Evolutionary conservation across 2,113 vertebrate genomes (phyloP).

Genomic region (Smithornis capensis): DNA sequence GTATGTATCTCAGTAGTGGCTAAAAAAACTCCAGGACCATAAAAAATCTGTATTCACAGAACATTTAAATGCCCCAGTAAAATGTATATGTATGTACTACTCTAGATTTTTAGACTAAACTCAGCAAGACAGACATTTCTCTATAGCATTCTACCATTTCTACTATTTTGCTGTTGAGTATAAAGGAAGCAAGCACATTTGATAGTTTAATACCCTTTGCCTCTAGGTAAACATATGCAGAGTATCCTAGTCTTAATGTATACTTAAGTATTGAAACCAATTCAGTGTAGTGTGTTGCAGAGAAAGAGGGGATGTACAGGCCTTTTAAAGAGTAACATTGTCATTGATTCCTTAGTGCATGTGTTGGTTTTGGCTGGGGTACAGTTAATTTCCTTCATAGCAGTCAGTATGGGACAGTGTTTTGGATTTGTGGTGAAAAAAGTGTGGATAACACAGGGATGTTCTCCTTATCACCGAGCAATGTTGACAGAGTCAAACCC

Average conservation of each 20-base stretch:
- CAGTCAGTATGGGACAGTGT: not conserved
- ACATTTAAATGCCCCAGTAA: not conserved
- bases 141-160: not conserved
- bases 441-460: not conserved
- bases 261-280: not conserved
- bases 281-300: not conserved
- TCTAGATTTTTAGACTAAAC: not conserved
- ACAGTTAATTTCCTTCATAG: not conserved
- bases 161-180: not conserved
- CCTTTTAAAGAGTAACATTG: not conserved
- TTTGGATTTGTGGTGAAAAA: not conserved
- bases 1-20: not conserved
- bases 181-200: not conserved
- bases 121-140: not conserved
- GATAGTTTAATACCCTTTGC: not conserved
- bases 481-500: not conserved
- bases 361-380: not conserved
- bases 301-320: not conserved
- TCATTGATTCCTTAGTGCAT: rapidly evolving
- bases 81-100: not conserved
- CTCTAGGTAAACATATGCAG: not conserved
- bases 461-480: not conserved
- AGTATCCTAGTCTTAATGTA: not conserved
- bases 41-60: not conserved
- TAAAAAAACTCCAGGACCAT: not conserved